phyloP scores from a whole-genome alignment of 1,140 invertebrate genomes.

The Musca domestica region DNA sequence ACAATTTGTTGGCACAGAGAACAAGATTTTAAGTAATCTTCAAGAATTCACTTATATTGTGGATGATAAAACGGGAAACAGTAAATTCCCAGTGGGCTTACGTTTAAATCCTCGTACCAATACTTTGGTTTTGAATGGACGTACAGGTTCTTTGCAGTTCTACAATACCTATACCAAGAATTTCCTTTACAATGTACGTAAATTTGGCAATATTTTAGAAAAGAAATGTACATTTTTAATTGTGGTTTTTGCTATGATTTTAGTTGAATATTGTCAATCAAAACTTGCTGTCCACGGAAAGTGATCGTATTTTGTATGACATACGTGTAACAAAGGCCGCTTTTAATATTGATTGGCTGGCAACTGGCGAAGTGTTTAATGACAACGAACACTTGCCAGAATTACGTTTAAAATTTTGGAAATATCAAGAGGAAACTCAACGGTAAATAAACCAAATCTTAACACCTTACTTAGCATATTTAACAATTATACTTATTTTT shows the following conservation, averaged over 20 bases:
- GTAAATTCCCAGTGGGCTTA: constrained; percentile 64
- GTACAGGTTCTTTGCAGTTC: constrained; percentile 78
- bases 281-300: constrained; percentile 70
- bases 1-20: constrained; percentile 64
- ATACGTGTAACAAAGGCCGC: constrained; percentile 69
- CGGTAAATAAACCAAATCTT: constrained; percentile 55
- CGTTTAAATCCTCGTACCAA: constrained; percentile 66
- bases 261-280: constrained; percentile 74
- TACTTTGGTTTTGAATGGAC: constrained; percentile 73
- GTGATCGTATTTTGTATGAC: constrained; percentile 61
- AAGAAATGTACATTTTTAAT: too few species aligned
- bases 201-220: neutral
- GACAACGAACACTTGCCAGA: constrained; percentile 63
- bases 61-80: constrained; percentile 47
- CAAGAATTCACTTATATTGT: constrained; percentile 68
- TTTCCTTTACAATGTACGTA: constrained; percentile 73
- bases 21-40: constrained; percentile 61
- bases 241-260: constrained; percentile 33
- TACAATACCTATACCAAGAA: constrained; percentile 66
- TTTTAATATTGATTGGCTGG: constrained; percentile 73
- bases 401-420: constrained; percentile 78
- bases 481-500: constrained; percentile 27
- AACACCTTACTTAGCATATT: neutral
- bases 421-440: constrained; percentile 63
- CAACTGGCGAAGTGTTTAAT: constrained; percentile 69